Evolutionary conservation across 2,113 vertebrate species (phyloP).

Genomic region (Hiodon alosoides): DNA sequence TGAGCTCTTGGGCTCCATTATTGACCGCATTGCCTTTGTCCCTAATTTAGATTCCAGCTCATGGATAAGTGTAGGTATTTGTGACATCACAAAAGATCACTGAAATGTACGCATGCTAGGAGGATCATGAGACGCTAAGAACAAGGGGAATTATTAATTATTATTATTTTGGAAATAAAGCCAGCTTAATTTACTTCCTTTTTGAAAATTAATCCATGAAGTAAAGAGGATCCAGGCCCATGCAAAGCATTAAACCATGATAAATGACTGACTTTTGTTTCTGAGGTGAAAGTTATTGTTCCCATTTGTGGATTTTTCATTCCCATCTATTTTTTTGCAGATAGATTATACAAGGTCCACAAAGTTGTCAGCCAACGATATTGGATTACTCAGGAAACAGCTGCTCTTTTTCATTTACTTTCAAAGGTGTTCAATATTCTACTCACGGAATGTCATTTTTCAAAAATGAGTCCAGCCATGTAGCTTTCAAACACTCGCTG

Average conservation of each 20-base stretch:
- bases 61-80: too few relatives aligned
- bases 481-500: background rate
- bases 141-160: too few relatives aligned
- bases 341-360: slow-evolving; percentile 15
- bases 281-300: slow-evolving; percentile 16
- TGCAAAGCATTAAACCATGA: background rate
- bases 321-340: slow-evolving; percentile 7
- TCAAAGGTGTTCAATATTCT: slow-evolving; percentile 14
- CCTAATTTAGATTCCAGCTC: too few relatives aligned
- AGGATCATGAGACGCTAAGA: too few relatives aligned
- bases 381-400: slow-evolving; percentile 16
- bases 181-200: background rate
- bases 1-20: background rate
- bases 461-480: slow-evolving; percentile 13
- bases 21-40: too few relatives aligned
- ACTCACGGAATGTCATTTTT: slow-evolving; percentile 9
- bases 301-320: slow-evolving; percentile 21
- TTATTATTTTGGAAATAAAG: background rate
- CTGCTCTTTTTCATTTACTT: slow-evolving; percentile 17
- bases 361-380: slow-evolving; percentile 21
- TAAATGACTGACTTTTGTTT: slow-evolving; percentile 11
- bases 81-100: too few relatives aligned
- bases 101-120: too few relatives aligned
- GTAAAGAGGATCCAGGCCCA: background rate
- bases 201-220: slow-evolving; percentile 5